Base-by-base conservation (phyloP, 2,888 invertebrate species). In the Sinhomidia bicolor region DNA sequence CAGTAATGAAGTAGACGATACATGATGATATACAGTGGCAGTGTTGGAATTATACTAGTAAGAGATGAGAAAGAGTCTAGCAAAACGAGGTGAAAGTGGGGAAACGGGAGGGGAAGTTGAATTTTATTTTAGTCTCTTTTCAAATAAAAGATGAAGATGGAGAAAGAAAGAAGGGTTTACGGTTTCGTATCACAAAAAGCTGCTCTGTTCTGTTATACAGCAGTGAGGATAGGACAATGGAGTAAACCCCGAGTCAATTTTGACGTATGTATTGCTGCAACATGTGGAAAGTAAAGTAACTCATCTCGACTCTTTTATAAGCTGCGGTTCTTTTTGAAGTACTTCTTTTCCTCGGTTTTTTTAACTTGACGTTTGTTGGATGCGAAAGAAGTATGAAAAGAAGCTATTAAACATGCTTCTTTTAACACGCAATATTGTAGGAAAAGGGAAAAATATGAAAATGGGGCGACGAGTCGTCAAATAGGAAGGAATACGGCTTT, bases 1-100 rank as follows among this genome's bases (percentile, higher is more conserved):
- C 81, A 44, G 62, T 81, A 81, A 81, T 81, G 81, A 81, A 65
- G 44, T 44, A 62, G 81, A 62, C 47, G 26, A 26, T 65, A 26
- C n/a, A 81, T 36, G 41, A 60, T 20, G 79, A 57, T 79, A 44
- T 20, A 32, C 14, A 65, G 41, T n/a, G 1, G 9, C 17, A 6
- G 26, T 12, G 54, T 12, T 44, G 44, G 14, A 57, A 7, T 3
- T 60, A 26, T 23, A 60, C 23, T 7, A n/a, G 65, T 20, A 62
- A 14, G 36, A 41, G 41, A 68, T 20, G 36, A n/a, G n/a, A n/a
- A n/a, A n/a, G n/a, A n/a, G n/a, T n/a, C n/a, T n/a, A n/a, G n/a
- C 12, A 17, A 68, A 41, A 68, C 10, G n/a, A 71, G 20, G 29
- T 1, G 23, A 71, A 71, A 29, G 32, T 32, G 65, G 26, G 14